Evolutionary conservation across 2,113 vertebrate genomes (phyloP).

Genomic region (Atlantisia rogersi): DNA sequence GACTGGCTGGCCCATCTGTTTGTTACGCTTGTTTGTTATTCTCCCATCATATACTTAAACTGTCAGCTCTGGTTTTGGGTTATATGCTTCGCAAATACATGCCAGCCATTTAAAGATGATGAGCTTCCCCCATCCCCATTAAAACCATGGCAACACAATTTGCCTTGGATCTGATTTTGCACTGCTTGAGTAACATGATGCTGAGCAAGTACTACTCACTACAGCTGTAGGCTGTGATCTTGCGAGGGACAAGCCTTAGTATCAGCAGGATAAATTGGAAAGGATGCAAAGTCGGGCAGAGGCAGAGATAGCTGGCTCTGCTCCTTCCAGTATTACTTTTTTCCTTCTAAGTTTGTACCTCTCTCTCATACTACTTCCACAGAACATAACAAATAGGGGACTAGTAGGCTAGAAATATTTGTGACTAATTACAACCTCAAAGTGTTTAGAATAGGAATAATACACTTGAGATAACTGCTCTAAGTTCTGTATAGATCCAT

Average conservation of each 20-base stretch:
- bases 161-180: background rate
- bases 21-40: background rate
- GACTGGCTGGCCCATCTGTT: slow-evolving; percentile 46
- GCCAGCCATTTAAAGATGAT: background rate
- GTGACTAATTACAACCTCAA: background rate
- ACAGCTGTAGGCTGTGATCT: background rate
- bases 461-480: background rate
- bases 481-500: background rate
- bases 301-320: background rate
- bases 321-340: background rate
- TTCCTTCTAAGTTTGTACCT: background rate
- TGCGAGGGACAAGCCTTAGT: background rate
- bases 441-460: background rate
- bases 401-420: background rate
- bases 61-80: background rate
- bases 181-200: background rate
- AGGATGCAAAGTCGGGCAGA: background rate
- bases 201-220: background rate
- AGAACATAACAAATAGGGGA: background rate
- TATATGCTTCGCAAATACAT: background rate
- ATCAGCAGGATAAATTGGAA: background rate
- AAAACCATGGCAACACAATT: background rate
- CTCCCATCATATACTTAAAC: background rate
- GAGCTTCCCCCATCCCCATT: background rate
- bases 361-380: background rate